Conservation (phyloP, 1,140 invertebrate species). For the Sesamia nonagrioides region DNA sequence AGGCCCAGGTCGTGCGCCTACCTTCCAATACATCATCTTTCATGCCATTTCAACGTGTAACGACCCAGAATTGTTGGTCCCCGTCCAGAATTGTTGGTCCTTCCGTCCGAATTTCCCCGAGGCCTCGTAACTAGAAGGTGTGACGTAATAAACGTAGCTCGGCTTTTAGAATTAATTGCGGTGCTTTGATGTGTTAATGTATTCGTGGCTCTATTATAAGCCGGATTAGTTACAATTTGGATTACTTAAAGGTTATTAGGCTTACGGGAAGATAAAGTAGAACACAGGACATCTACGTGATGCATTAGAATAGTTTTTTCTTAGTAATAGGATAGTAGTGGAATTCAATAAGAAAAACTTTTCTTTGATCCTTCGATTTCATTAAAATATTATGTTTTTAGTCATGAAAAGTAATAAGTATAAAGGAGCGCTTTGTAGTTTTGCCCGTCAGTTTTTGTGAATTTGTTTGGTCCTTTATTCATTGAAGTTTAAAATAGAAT, state of each 20-base stretch:
- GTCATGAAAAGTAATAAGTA: too few species aligned
- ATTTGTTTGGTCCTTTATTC: too few species aligned
- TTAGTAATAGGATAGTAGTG: too few species aligned
- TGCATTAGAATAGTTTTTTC: too few species aligned
- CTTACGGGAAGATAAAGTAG: not conserved
- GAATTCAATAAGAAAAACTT: too few species aligned
- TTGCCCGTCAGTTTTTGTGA: too few species aligned
- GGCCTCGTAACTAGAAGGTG: slow-evolving; percentile 39
- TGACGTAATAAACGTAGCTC: not conserved
- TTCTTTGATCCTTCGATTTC: too few species aligned
- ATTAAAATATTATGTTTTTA: too few species aligned
- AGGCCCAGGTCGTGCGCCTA: not conserved
- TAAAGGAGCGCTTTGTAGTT: too few species aligned
- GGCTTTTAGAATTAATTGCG: slow-evolving; percentile 39
- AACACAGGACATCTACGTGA: too few species aligned
- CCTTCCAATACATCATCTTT: slow-evolving; percentile 43
- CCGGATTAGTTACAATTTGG: not conserved
- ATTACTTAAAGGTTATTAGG: not conserved
- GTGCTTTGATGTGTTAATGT: slow-evolving; percentile 10
- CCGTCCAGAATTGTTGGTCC: slow-evolving; percentile 10
- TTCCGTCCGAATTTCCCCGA: slow-evolving; percentile 46
- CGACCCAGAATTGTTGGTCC: not conserved
- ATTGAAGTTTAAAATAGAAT: too few species aligned
- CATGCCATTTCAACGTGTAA: slow-evolving; percentile 13
- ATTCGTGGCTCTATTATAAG: not conserved